These are phyloP conservation scores for Gastrophryne carolinensis DNA, from an alignment of 2,797 vertebrate genomes.

Conservation along the genomic window DNA sequence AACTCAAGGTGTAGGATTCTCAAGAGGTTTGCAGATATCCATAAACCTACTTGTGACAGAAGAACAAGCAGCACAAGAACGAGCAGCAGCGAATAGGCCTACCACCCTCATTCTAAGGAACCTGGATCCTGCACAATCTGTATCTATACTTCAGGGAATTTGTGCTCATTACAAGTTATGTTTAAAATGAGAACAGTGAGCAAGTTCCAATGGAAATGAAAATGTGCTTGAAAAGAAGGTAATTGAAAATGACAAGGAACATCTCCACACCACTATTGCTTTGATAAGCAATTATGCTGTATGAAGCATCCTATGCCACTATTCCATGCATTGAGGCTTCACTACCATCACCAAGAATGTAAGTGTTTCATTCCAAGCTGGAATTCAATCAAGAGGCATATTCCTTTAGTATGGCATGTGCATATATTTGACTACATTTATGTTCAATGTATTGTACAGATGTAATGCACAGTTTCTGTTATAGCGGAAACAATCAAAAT, in stretches of 20 bases:
- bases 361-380: background rate
- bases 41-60: too few relatives aligned
- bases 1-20: too few relatives aligned
- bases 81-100: too few relatives aligned
- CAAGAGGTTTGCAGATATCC: too few relatives aligned
- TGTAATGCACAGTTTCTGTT: background rate
- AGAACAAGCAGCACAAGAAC: too few relatives aligned
- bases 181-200: too few relatives aligned
- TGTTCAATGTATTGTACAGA: background rate
- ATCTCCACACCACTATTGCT: background rate
- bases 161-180: too few relatives aligned
- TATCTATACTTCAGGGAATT: too few relatives aligned
- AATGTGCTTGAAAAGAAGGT: background rate
- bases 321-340: background rate
- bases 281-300: background rate
- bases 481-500: slow-evolving; percentile 13
- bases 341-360: background rate
- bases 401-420: background rate
- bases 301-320: background rate
- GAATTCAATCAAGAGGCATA: background rate
- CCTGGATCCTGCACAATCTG: too few relatives aligned
- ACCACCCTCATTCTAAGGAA: too few relatives aligned
- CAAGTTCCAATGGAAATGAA: too few relatives aligned
- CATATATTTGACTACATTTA: background rate
- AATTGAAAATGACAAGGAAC: too few relatives aligned